Conservation (phyloP, 2,888 invertebrate species). For the Scaptodrosophila latifasciaeformis region DNA sequence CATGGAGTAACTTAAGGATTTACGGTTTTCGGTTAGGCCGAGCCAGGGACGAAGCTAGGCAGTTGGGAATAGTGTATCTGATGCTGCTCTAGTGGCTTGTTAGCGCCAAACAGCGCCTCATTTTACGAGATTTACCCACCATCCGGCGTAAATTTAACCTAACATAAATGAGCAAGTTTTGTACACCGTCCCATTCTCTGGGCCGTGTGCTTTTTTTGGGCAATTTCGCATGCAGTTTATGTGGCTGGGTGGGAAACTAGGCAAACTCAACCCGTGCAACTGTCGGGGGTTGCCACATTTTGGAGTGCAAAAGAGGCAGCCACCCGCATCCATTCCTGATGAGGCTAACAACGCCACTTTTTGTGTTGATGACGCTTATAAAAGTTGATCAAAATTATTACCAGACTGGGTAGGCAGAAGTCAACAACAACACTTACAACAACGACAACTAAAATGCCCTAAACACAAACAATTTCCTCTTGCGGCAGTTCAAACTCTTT, state of each 20-base stretch:
- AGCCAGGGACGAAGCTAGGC: too few relatives aligned
- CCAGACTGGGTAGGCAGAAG: constrained; percentile 34
- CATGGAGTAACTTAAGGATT: constrained; percentile 38
- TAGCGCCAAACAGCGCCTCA: constrained; percentile 58
- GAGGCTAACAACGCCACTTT: too few relatives aligned
- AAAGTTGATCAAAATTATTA: constrained; percentile 69
- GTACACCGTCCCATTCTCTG: constrained; percentile 6
- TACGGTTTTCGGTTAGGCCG: constrained; percentile 47
- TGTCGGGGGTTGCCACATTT: constrained; percentile 46
- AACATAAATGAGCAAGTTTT: constrained; percentile 59
- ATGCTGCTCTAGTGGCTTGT: constrained; percentile 40
- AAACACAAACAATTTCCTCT: constrained; percentile 38
- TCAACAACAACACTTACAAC: background rate
- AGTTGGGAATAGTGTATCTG: background rate
- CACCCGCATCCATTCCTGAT: constrained; percentile 1
- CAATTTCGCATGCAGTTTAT: constrained; percentile 62
- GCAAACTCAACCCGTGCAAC: constrained; percentile 46
- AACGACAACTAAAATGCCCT: too few relatives aligned
- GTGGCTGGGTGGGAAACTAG: constrained; percentile 31
- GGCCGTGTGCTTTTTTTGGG: constrained; percentile 55
- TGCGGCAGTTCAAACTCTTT: constrained; percentile 25
- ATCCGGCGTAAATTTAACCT: background rate
- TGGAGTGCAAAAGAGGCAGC: too few relatives aligned
- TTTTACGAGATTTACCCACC: constrained; percentile 40
- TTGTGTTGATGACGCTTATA: constrained; percentile 41